Evolutionary conservation across 2,797 vertebrate genomes (phyloP).

Genomic region (Premnoplex brunnescens): DNA sequence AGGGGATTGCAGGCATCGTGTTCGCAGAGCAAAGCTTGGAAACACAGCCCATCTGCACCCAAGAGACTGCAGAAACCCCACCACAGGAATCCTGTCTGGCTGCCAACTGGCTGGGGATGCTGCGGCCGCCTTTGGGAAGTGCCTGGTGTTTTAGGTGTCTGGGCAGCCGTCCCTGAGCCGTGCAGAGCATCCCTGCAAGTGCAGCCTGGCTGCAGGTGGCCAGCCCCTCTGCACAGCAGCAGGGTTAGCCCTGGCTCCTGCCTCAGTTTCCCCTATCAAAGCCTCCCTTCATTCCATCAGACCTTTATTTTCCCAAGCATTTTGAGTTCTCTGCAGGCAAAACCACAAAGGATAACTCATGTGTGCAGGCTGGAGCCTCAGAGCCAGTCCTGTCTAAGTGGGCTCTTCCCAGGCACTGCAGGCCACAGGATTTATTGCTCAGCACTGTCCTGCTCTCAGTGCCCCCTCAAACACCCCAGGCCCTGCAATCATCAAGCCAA

Average conservation of each 20-base stretch:
- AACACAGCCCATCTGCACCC: background rate
- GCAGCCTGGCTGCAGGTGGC: slow-evolving; percentile 23
- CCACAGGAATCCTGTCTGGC: background rate
- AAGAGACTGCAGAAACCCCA: slow-evolving; percentile 15
- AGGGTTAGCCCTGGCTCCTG: background rate
- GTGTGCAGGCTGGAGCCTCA: background rate
- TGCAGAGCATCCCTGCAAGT: background rate
- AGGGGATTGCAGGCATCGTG: background rate
- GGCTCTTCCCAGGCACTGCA: background rate
- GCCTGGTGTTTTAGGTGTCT: background rate
- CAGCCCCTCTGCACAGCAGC: background rate
- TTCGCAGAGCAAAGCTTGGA: background rate
- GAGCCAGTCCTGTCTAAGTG: rapidly evolving
- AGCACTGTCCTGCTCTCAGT: background rate
- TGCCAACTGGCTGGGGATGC: slow-evolving; percentile 33
- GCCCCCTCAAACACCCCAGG: no score
- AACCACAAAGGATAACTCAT: rapidly evolving
- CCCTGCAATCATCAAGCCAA: background rate
- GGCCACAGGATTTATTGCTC: background rate
- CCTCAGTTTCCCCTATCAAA: background rate
- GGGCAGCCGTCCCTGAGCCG: rapidly evolving
- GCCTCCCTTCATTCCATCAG: rapidly evolving
- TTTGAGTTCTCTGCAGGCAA: background rate
- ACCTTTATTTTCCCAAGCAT: no score
- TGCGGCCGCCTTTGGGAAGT: background rate